Percentiles rank a stretch among this genome's conserved stretches.
phyloP scores from a whole-genome alignment of 1,140 invertebrate species.

The Artemia franciscana region DNA sequence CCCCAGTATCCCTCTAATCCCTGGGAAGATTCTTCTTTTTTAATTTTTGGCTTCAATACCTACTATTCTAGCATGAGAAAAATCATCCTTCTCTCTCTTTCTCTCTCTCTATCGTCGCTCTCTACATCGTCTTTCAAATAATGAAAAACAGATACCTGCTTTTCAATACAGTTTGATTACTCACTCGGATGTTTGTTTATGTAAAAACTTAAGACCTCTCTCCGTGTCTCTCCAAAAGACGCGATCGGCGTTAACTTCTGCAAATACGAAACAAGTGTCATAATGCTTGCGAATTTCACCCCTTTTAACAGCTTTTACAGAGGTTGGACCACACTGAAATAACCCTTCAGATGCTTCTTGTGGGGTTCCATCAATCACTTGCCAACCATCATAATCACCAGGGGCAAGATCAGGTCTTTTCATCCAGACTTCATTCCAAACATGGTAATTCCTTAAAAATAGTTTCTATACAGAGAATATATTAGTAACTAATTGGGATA shows the following conservation, averaged over 20 bases:
- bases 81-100: no score
- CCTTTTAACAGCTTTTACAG: conserved; percentile 25
- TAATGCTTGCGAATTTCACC: conserved; percentile 26
- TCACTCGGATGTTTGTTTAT: not conserved
- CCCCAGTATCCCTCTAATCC: no score
- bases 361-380: conserved; percentile 49
- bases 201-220: not conserved
- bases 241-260: conserved; percentile 30
- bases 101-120: no score
- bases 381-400: conserved; percentile 46
- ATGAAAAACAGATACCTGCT: no score
- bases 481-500: no score
- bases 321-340: conserved; percentile 25
- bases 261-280: conserved; percentile 27
- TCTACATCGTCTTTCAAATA: no score
- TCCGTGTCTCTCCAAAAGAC: conserved; percentile 18
- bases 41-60: no score
- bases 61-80: no score
- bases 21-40: no score
- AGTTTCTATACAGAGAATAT: no score
- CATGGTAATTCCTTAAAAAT: conserved; percentile 61
- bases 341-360: conserved; percentile 31
- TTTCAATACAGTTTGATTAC: not conserved
- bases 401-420: conserved; percentile 39
- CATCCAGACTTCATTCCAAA: conserved; percentile 69